Conservation (phyloP, 1,140 invertebrate genomes). For the Drosophila sulfurigaster region DNA sequence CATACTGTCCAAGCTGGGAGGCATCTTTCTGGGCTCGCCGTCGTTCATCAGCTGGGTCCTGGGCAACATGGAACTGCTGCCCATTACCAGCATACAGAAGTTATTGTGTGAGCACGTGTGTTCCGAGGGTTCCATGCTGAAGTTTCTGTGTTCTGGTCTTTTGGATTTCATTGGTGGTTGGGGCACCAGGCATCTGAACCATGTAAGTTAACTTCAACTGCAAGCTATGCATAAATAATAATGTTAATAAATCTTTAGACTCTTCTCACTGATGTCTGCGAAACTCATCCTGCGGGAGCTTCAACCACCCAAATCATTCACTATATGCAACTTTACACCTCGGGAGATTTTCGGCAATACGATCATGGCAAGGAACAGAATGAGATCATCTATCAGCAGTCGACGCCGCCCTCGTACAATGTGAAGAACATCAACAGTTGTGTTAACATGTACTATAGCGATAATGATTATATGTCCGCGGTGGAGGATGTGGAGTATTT, state of each 20-base stretch:
- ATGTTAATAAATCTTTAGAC: constrained; percentile 40
- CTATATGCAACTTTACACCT: constrained; percentile 85
- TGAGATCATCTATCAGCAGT: constrained; percentile 84
- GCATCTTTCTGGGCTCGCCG: constrained; percentile 69
- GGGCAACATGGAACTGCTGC: constrained; percentile 73
- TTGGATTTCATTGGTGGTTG: constrained; percentile 79
- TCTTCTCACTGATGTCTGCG: constrained; percentile 70
- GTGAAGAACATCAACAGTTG: constrained; percentile 87
- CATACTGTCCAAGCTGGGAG: constrained; percentile 85
- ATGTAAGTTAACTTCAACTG: constrained; percentile 51
- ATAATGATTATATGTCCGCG: constrained; percentile 88
- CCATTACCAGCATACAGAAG: constrained; percentile 71
- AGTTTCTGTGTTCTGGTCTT: constrained; percentile 71
- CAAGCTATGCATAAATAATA: not conserved
- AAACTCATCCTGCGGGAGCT: constrained; percentile 85
- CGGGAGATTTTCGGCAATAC: constrained; percentile 83
- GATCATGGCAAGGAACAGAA: constrained; percentile 85
- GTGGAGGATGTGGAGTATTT: constrained; percentile 85
- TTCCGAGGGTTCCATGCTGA: constrained; percentile 63
- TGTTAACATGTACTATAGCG: constrained; percentile 88
- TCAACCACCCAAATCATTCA: constrained; percentile 86
- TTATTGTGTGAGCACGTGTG: constrained; percentile 74
- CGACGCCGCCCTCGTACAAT: constrained; percentile 86
- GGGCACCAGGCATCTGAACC: constrained; percentile 76
- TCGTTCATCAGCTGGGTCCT: constrained; percentile 74